A percentile compares a stretch with the other conserved stretches of the same genome.
phyloP scores from a whole-genome alignment of 1,140 invertebrate species.

The Nautilus pompilius region DNA sequence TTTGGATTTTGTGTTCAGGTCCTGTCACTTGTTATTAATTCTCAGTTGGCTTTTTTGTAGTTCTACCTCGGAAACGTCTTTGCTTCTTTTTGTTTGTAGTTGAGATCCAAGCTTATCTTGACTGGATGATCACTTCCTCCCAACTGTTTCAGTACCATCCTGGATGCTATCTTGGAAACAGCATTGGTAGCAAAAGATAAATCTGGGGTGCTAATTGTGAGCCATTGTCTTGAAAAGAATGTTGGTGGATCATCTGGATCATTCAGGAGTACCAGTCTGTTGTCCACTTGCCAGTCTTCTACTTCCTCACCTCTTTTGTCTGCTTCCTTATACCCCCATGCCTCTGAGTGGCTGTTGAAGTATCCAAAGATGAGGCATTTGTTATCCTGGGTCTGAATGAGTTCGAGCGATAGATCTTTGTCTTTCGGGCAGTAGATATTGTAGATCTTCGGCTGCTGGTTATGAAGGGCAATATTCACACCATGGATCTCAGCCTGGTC shows the following conservation, averaged over 20 bases:
- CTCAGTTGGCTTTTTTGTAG: neutral
- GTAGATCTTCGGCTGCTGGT: slow-evolving; percentile 3
- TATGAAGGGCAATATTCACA: no score
- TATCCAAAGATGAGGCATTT: slow-evolving; percentile 7
- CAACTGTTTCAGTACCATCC: neutral
- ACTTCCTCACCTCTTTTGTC: slow-evolving; percentile 11
- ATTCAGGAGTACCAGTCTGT: slow-evolving; percentile 1
- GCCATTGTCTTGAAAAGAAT: slow-evolving; percentile 5
- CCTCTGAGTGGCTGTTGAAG: slow-evolving; percentile 13
- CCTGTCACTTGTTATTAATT: neutral
- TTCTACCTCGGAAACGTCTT: neutral
- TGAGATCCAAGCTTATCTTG: neutral
- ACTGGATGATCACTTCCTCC: slow-evolving; percentile 9
- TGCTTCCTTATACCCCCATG: slow-evolving; percentile 7
- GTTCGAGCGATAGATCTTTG: neutral
- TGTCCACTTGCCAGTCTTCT: slow-evolving; percentile 9
- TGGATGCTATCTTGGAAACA: neutral
- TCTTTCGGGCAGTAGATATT: slow-evolving; percentile 4
- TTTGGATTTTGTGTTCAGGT: neutral
- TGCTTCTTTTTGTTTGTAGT: neutral
- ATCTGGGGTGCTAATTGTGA: slow-evolving; percentile 7
- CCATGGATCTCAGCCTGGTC: neutral
- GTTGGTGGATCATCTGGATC: neutral
- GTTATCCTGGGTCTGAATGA: neutral
- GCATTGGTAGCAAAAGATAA: neutral